These are phyloP conservation scores for Lypha dubia DNA, from an alignment of 2,888 invertebrate species.

Conservation along the genomic window DNA sequence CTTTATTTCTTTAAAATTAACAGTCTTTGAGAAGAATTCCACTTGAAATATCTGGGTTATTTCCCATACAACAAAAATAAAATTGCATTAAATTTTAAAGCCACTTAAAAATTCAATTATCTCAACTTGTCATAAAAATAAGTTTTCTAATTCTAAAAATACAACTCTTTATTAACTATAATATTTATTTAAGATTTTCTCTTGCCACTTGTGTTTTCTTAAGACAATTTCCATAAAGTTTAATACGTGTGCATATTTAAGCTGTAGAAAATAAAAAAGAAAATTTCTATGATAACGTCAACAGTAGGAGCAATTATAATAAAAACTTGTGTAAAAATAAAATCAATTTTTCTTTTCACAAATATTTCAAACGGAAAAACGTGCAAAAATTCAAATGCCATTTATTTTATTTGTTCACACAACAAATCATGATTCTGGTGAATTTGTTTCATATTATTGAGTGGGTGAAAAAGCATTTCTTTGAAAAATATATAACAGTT, in stretches of 20 bases:
- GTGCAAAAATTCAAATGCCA: constrained; percentile 50
- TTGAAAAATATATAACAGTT: too few relatives aligned
- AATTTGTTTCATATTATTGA: constrained; percentile 4
- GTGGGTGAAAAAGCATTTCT: neutral
- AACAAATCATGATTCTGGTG: constrained; percentile 15
- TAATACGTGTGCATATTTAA: neutral
- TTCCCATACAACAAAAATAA: neutral
- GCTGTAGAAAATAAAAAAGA: too few relatives aligned
- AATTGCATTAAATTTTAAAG: neutral
- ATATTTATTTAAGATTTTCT: constrained; percentile 7
- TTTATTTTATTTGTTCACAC: constrained; percentile 49
- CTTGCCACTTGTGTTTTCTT: neutral
- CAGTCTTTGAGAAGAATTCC: too few relatives aligned
- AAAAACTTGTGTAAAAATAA: constrained; percentile 60
- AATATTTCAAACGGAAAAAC: constrained; percentile 63
- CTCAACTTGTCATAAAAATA: neutral
- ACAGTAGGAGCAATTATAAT: neutral
- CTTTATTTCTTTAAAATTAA: too few relatives aligned
- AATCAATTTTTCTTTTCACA: constrained; percentile 60
- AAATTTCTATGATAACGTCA: neutral
- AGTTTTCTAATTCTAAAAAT: neutral
- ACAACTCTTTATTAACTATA: neutral
- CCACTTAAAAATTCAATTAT: constrained; percentile 5
- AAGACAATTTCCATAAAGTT: constrained; percentile 43
- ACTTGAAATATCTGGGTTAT: neutral